Conservation (phyloP, 1,140 invertebrate species). For the Drosophila arawakana region DNA sequence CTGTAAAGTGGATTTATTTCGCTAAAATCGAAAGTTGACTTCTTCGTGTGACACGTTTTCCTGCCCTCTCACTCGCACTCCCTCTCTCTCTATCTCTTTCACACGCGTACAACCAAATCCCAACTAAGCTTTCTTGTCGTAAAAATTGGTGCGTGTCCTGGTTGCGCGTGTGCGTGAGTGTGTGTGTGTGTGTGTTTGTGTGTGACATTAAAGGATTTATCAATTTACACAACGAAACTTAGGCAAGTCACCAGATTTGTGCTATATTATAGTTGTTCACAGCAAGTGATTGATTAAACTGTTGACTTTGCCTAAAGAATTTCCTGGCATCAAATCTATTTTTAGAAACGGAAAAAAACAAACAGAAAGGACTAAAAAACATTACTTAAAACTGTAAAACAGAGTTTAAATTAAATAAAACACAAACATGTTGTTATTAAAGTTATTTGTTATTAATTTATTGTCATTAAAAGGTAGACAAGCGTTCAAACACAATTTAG, state of each 20-base stretch:
- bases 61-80: not conserved
- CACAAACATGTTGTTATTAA: not conserved
- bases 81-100: not conserved
- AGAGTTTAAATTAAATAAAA: too few relatives aligned
- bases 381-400: too few relatives aligned
- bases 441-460: too few relatives aligned
- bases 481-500: too few relatives aligned
- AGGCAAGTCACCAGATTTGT: slow-evolving; percentile 49
- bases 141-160: slow-evolving; percentile 24
- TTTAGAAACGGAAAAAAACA: not conserved
- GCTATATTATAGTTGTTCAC: slow-evolving; percentile 49
- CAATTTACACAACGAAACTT: slow-evolving; percentile 71
- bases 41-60: slow-evolving; percentile 29
- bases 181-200: slow-evolving; percentile 8
- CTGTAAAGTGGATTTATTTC: slow-evolving; percentile 79
- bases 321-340: not conserved
- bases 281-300: slow-evolving; percentile 72
- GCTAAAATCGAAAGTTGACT: slow-evolving; percentile 80
- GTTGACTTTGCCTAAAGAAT: slow-evolving; percentile 19
- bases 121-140: slow-evolving; percentile 31
- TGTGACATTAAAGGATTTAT: slow-evolving; percentile 77
- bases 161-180: slow-evolving; percentile 13
- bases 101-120: slow-evolving; percentile 11
- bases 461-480: too few relatives aligned
- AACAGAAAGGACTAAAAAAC: not conserved